Conservation (phyloP, 1,140 invertebrate species). For the Hestina assimilis region DNA sequence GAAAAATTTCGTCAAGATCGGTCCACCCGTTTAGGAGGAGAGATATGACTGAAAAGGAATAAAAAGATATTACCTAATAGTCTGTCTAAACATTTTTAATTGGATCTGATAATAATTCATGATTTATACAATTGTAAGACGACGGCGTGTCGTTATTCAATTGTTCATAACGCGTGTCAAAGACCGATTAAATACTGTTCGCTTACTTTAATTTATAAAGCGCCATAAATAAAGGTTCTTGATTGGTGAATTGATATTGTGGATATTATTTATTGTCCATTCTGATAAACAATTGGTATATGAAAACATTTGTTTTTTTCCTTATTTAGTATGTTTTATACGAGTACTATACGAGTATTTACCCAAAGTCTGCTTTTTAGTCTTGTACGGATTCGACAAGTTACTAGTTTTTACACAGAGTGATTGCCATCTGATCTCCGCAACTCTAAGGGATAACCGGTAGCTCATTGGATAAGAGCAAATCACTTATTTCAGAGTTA, state of each 20-base stretch:
- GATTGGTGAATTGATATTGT: neutral
- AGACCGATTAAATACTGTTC: conserved; percentile 6
- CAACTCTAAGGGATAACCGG: too few relatives aligned
- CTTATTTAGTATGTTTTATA: too few relatives aligned
- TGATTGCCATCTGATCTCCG: too few relatives aligned
- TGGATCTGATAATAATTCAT: conserved; percentile 48
- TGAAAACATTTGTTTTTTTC: too few relatives aligned
- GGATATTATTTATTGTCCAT: neutral
- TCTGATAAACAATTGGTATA: neutral
- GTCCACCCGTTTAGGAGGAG: too few relatives aligned
- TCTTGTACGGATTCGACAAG: too few relatives aligned
- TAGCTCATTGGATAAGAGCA: too few relatives aligned
- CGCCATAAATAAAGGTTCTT: neutral
- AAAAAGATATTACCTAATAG: neutral
- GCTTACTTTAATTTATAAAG: neutral
- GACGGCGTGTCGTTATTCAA: conserved; percentile 43
- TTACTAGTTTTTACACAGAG: too few relatives aligned
- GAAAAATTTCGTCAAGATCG: too few relatives aligned
- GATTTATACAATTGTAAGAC: conserved; percentile 51
- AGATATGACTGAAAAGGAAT: neutral
- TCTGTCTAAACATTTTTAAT: conserved; percentile 22
- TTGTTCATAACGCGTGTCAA: conserved; percentile 23
- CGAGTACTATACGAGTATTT: too few relatives aligned
- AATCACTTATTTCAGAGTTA: too few relatives aligned
- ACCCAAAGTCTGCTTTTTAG: too few relatives aligned